A percentile compares a stretch with the other conserved stretches of the same genome.
Conservation (phyloP, 2,797 vertebrate genomes). For the Aselliscus stoliczkanus region DNA sequence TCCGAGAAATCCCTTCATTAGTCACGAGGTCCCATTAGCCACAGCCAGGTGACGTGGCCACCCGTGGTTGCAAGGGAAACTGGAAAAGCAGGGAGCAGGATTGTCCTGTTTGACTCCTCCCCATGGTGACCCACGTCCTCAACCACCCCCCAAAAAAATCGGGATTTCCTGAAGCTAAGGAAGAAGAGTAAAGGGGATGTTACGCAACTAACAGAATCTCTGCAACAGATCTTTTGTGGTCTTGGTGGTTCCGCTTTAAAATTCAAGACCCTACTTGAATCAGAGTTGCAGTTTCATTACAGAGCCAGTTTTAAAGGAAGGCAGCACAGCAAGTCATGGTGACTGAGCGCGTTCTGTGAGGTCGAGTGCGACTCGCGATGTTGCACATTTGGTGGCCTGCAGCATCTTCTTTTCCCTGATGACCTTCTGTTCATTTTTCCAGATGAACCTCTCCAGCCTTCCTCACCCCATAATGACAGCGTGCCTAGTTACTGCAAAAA, state of each 20-base stretch:
- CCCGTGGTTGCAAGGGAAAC: neutral
- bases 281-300: neutral
- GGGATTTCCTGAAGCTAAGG: neutral
- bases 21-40: neutral
- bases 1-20: neutral
- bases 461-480: slow-evolving; percentile 85
- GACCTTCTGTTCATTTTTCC: slow-evolving; percentile 69
- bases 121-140: neutral
- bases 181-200: neutral
- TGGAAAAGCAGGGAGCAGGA: neutral
- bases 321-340: neutral
- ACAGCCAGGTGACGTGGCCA: neutral
- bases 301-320: fast-evolving
- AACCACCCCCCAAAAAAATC: neutral
- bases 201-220: neutral
- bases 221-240: neutral
- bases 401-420: neutral
- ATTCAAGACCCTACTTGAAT: neutral
- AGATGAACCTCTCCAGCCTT: slow-evolving; percentile 85
- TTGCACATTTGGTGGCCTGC: neutral
- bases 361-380: neutral
- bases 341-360: neutral
- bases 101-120: neutral
- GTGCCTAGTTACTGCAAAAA: slow-evolving; percentile 89
- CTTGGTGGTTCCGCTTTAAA: neutral